Percentiles rank a stretch among this genome's conserved stretches.
phyloP scores from a whole-genome alignment of 2,888 invertebrate genomes.

The Stenolophus ochropezus region DNA sequence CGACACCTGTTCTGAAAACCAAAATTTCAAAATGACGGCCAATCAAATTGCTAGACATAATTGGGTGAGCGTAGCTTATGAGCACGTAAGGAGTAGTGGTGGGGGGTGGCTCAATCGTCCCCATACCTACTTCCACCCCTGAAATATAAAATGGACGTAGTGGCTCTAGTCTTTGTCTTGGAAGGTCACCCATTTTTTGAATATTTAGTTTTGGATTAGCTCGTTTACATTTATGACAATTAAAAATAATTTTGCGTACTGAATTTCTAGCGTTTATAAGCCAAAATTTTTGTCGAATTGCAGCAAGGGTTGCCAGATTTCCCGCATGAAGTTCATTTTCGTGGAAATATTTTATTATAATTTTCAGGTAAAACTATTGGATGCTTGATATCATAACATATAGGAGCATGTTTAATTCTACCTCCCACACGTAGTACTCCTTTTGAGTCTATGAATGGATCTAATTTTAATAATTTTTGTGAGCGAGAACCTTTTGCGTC shows the following conservation, averaged over 20 bases:
- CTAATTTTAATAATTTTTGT: conserved; percentile 16
- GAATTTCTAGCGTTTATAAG: conserved; percentile 25
- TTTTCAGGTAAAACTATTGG: conserved; percentile 26
- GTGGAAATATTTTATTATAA: conserved; percentile 43
- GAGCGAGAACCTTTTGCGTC: neutral
- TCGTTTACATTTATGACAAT: neutral
- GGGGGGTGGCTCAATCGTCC: too few relatives aligned
- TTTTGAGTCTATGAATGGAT: neutral
- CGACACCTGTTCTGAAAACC: too few relatives aligned
- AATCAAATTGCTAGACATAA: too few relatives aligned
- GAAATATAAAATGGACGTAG: neutral
- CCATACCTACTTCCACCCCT: too few relatives aligned
- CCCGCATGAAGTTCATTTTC: conserved; percentile 1
- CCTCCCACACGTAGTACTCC: conserved; percentile 8
- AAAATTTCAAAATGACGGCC: too few relatives aligned
- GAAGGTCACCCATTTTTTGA: neutral
- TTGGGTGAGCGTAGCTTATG: too few relatives aligned
- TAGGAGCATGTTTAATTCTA: neutral
- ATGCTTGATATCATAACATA: neutral
- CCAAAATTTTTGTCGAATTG: conserved; percentile 43
- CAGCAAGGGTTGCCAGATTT: conserved; percentile 1
- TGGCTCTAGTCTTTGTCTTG: neutral
- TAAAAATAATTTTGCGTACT: neutral
- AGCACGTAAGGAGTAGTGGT: too few relatives aligned
- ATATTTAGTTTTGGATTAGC: neutral